Conservation (phyloP, 2,113 vertebrate species). For the Chloroceryle aenea region DNA sequence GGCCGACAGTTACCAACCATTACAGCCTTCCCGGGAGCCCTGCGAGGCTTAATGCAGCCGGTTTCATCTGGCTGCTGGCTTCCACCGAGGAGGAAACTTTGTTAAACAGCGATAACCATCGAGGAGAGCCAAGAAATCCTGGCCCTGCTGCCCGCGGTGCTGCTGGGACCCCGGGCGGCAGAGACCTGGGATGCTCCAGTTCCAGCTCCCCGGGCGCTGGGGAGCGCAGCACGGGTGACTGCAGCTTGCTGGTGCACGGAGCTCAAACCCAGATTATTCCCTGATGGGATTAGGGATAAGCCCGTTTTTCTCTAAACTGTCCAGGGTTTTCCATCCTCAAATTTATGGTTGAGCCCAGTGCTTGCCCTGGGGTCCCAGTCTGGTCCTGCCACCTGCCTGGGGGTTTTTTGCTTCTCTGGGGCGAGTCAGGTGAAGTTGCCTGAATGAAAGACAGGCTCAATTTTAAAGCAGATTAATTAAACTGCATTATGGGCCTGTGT, state of each 20-base stretch:
- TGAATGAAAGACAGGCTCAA: neutral
- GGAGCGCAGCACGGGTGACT: accelerated
- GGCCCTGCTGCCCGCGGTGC: neutral
- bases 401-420: neutral
- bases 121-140: neutral
- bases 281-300: neutral
- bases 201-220: accelerated
- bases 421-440: neutral
- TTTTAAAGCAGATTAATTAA: constrained; percentile 25
- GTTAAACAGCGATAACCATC: neutral
- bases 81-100: neutral
- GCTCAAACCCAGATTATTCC: accelerated
- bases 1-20: neutral
- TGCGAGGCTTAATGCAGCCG: neutral
- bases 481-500: neutral
- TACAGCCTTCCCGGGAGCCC: neutral
- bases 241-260: accelerated
- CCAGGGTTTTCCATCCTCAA: neutral
- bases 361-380: neutral
- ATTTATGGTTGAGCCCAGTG: accelerated
- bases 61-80: neutral
- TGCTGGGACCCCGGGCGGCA: neutral
- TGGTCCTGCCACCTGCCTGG: neutral
- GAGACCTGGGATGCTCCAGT: neutral
- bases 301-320: neutral